Conservation (phyloP, 2,797 vertebrate species). For the Brachyrhaphis roseni region DNA sequence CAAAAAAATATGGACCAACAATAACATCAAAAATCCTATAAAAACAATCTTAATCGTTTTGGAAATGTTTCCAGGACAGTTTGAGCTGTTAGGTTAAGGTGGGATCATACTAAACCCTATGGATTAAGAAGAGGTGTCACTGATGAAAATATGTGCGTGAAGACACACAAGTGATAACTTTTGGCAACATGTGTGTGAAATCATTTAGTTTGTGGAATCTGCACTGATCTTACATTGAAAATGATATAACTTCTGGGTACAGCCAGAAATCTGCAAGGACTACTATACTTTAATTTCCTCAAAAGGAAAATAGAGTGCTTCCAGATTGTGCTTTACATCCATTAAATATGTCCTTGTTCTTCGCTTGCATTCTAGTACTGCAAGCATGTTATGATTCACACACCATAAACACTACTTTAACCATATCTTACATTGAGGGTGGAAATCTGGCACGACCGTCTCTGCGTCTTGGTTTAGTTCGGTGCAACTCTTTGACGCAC, state of each 20-base stretch:
- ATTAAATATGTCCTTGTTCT: neutral
- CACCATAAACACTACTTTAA: neutral
- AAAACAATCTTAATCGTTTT: neutral
- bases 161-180: neutral
- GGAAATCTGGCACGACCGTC: neutral
- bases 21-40: neutral
- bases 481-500: conserved; percentile 42
- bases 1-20: neutral
- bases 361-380: neutral
- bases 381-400: neutral
- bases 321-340: neutral
- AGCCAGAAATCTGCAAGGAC: neutral
- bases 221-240: neutral
- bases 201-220: neutral
- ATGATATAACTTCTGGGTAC: neutral
- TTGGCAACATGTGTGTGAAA: neutral
- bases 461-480: neutral
- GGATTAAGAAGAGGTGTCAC: neutral
- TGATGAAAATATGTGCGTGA: neutral
- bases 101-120: neutral
- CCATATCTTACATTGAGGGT: neutral
- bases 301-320: neutral
- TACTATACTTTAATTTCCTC: neutral
- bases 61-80: neutral
- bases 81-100: neutral